Percentiles rank a stretch among this genome's conserved stretches.
These are phyloP conservation scores for Aelia acuminata DNA, from an alignment of 2,888 invertebrate species.

Conservation along the genomic window DNA sequence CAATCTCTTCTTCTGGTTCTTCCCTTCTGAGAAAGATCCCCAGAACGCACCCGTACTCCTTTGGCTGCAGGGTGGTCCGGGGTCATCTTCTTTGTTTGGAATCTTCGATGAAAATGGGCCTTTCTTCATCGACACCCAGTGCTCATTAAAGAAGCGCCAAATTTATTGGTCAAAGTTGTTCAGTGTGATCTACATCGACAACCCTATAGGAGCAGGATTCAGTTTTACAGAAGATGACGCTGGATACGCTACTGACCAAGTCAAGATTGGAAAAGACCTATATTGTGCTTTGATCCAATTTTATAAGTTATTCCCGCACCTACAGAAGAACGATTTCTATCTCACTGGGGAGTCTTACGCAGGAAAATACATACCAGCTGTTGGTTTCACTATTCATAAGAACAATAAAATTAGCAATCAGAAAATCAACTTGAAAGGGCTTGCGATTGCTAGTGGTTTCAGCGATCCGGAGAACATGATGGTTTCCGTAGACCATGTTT, in stretches of 20 bases:
- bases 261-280: slow-evolving; percentile 84
- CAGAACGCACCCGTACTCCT: slow-evolving; percentile 76
- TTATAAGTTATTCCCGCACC: slow-evolving; percentile 84
- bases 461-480: slow-evolving; percentile 85
- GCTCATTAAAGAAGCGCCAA: slow-evolving; percentile 75
- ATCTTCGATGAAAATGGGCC: slow-evolving; percentile 90
- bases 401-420: slow-evolving; percentile 74
- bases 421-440: slow-evolving; percentile 80
- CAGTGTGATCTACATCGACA: slow-evolving; percentile 90
- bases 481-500: slow-evolving; percentile 84
- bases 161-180: slow-evolving; percentile 86
- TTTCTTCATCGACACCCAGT: slow-evolving; percentile 68
- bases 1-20: slow-evolving; percentile 73
- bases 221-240: slow-evolving; percentile 84
- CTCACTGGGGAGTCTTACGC: slow-evolving; percentile 92
- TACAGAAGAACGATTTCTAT: slow-evolving; percentile 83
- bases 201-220: slow-evolving; percentile 92
- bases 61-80: slow-evolving; percentile 91
- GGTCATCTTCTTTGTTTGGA: slow-evolving; percentile 83
- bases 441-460: slow-evolving; percentile 85
- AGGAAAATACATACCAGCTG: slow-evolving; percentile 84
- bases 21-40: slow-evolving; percentile 71
- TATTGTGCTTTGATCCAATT: slow-evolving; percentile 84
- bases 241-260: slow-evolving; percentile 86
- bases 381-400: slow-evolving; percentile 80